Evolutionary conservation across 2,797 vertebrate genomes (phyloP), one percentile per base, ranked within the genome.

Genomic region (Acridotheres tristis): DNA sequence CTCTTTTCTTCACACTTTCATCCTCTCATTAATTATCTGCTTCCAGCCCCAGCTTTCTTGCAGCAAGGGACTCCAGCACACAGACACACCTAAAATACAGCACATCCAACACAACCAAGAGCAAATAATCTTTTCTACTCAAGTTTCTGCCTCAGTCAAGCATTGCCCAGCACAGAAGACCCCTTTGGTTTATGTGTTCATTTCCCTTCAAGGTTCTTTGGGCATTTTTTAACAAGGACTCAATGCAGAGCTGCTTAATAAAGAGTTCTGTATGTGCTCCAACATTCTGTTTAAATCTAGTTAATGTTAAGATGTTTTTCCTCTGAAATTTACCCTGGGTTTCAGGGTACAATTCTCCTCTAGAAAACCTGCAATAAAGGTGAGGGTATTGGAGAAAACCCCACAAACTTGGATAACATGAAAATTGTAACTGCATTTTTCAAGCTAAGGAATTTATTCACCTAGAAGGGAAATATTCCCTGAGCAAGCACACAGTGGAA

Each of bases 81-180:
- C 20, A 34, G 23, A 53, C 36, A 62, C 45, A 34, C 13, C 67
- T 50, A 34, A 50, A 83, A 38, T 10, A 12, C 1, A 16, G 22
- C 38, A 81, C 42, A 38, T 8, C 50, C 85, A 58, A 45, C 47
- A 30, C 45, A 19, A n/a, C 22, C 13, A 23, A 68, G 17, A 80
- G 34, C 32, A 76, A 90, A 47, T 19, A 5, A 15, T 13, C 36
- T 47, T 32, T 51, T 34, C 43, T 47, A 1, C 13, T 34, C 1
- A 0, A 54, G 5, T 29, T 23, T 71, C 23, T 65, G 30, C 42
- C 72, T 57, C 3, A 0, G n/a, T 25, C 16, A 62, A 32, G 8
- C 3, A 12, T 29, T 53, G 7, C 6, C 29, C 18, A 13, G 13
- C 13, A 26, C 1, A 15, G 11, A 36, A 36, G 7, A 62, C 6